Conservation (phyloP, 2,113 vertebrate species). For the Pholis gunnellus region DNA sequence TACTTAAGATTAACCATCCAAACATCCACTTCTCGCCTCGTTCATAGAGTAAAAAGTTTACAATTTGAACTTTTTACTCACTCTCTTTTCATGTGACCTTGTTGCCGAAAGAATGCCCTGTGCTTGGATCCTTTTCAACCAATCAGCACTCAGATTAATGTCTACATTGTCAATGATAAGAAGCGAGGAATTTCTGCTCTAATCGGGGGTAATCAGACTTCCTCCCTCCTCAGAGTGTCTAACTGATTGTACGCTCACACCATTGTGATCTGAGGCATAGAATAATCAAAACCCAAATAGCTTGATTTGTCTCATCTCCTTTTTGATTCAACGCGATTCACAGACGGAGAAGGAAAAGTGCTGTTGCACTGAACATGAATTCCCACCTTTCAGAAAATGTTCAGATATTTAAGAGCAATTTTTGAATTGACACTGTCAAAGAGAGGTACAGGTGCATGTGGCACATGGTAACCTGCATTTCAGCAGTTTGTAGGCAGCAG, state of each 20-base stretch:
- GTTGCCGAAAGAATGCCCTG: conserved; percentile 4
- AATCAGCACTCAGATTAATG: conserved; percentile 52
- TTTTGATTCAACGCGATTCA: conserved; percentile 52
- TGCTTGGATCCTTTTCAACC: conserved; percentile 25
- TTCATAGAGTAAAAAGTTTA: conserved; percentile 20
- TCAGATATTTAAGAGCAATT: neutral
- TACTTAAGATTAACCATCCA: neutral
- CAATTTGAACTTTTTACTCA: conserved; percentile 34
- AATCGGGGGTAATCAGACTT: conserved; percentile 70
- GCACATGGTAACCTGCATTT: neutral
- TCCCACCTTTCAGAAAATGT: neutral
- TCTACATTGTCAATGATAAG: conserved; percentile 53
- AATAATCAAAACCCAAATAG: conserved; percentile 62
- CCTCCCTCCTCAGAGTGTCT: conserved; percentile 34
- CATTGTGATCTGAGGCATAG: conserved; percentile 32
- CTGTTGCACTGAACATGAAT: neutral
- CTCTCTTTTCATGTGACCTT: conserved; percentile 45
- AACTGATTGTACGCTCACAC: conserved; percentile 55
- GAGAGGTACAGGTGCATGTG: neutral
- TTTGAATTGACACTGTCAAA: neutral
- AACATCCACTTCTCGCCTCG: neutral
- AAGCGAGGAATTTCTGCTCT: conserved; percentile 30
- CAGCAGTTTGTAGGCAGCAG: neutral
- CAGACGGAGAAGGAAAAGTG: neutral
- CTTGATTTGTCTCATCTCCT: conserved; percentile 37